A percentile compares a stretch with the other conserved stretches of the same genome.
Conservation (phyloP, 1,140 invertebrate species). For the Stenopsyche tienmushanensis region DNA sequence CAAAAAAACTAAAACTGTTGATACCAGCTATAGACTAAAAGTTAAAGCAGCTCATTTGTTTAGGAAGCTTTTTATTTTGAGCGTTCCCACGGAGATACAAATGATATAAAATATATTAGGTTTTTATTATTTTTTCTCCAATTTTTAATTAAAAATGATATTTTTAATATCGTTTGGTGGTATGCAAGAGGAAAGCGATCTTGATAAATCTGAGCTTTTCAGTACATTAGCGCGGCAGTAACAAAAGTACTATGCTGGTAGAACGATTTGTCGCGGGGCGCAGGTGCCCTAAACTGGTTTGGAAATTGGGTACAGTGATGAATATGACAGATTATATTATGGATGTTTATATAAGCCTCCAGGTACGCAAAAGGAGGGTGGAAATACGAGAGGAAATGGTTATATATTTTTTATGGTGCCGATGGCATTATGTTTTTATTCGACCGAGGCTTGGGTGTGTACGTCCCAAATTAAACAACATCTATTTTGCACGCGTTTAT, state of each 20-base stretch:
- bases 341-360: slow-evolving; percentile 18
- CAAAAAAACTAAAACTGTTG: no score
- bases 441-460: not conserved
- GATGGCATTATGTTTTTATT: not conserved
- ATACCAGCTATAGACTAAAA: no score
- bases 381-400: not conserved
- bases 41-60: no score
- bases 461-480: not conserved
- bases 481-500: no score
- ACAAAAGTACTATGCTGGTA: slow-evolving; percentile 10
- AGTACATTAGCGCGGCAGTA: slow-evolving; percentile 22
- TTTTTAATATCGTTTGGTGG: no score
- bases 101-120: no score
- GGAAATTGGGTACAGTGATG: slow-evolving; percentile 35
- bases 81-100: no score
- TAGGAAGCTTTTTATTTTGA: no score
- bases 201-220: slow-evolving; percentile 15
- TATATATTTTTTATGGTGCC: slow-evolving; percentile 1
- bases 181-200: no score
- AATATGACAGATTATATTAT: slow-evolving; percentile 38
- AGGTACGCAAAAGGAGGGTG: not conserved
- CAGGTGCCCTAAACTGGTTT: slow-evolving; percentile 33
- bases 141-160: no score
- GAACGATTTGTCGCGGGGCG: slow-evolving; percentile 32
- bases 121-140: no score